Conservation (phyloP, 2,113 vertebrate genomes). For the Sceloporus undulatus region DNA sequence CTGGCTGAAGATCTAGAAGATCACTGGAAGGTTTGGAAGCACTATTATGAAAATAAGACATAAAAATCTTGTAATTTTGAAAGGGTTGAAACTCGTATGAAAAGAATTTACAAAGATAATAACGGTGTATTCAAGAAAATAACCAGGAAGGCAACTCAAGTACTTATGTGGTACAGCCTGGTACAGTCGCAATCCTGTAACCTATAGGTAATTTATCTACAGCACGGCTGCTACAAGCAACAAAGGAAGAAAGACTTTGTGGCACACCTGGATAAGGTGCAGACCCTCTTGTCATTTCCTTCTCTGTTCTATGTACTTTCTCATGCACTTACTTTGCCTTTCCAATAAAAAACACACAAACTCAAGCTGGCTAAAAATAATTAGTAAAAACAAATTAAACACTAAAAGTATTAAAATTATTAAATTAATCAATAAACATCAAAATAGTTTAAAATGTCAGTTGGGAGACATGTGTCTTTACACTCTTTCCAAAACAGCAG, state of each 20-base stretch:
- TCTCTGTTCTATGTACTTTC: too few species aligned
- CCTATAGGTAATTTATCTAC: not conserved
- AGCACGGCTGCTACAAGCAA: not conserved
- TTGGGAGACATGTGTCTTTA: too few species aligned
- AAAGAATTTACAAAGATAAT: not conserved
- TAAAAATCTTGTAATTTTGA: not conserved
- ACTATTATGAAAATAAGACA: conserved; percentile 67
- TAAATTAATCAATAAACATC: too few species aligned
- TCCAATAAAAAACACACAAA: not conserved
- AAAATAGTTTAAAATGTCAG: too few species aligned
- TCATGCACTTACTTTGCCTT: not conserved
- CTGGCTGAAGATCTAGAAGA: conserved; percentile 94
- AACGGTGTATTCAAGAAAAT: not conserved
- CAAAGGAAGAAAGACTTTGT: not conserved
- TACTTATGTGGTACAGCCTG: not conserved
- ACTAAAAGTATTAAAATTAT: too few species aligned
- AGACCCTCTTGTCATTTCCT: not conserved
- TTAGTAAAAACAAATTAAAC: too few species aligned
- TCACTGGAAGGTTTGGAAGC: conserved; percentile 86
- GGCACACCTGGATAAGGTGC: not conserved
- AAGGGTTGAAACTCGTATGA: not conserved
- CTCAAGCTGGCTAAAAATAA: too few species aligned
- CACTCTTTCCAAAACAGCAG: too few species aligned
- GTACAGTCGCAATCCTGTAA: not conserved
- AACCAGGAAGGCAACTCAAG: not conserved